Evolutionary conservation across 1,140 invertebrate species (phyloP).

Genomic region (Lutraria rhynchaena): DNA sequence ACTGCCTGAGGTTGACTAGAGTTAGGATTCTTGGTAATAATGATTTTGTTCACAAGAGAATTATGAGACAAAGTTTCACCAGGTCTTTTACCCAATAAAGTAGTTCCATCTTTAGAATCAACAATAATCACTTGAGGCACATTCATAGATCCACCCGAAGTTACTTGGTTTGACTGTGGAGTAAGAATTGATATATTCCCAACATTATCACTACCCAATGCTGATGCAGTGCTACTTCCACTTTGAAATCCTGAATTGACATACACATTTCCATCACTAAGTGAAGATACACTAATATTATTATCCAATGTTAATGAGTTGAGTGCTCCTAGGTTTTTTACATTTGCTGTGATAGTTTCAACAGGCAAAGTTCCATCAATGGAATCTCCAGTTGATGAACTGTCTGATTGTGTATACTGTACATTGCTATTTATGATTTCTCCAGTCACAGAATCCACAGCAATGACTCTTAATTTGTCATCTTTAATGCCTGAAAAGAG

Average conservation of each 20-base stretch:
- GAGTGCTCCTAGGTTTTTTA: not conserved
- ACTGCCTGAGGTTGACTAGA: conserved; percentile 76
- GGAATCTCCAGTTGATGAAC: conserved; percentile 48
- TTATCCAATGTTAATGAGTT: conserved; percentile 23
- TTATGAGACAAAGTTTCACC: conserved; percentile 56
- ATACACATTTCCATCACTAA: conserved; percentile 33
- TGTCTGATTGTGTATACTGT: conserved; percentile 30
- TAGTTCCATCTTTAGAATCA: conserved; percentile 58
- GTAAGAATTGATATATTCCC: conserved; percentile 14
- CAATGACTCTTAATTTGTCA: conserved; percentile 61
- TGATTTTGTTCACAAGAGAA: conserved; percentile 84
- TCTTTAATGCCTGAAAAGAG: conserved; percentile 67
- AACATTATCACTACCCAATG: conserved; percentile 43
- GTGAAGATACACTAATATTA: not conserved
- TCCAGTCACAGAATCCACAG: conserved; percentile 61
- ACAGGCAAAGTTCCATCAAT: conserved; percentile 44
- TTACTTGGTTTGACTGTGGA: not conserved
- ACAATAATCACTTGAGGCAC: conserved; percentile 58
- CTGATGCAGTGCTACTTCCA: conserved; percentile 38
- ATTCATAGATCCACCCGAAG: conserved; percentile 38
- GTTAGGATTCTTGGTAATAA: conserved; percentile 83
- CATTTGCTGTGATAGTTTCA: conserved; percentile 4
- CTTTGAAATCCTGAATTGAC: conserved; percentile 32
- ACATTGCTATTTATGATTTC: conserved; percentile 48
- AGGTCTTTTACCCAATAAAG: conserved; percentile 67